Percentiles rank a stretch among this genome's conserved stretches.
phyloP scores from a whole-genome alignment of 2,113 vertebrate genomes.

The Labeo rohita region DNA sequence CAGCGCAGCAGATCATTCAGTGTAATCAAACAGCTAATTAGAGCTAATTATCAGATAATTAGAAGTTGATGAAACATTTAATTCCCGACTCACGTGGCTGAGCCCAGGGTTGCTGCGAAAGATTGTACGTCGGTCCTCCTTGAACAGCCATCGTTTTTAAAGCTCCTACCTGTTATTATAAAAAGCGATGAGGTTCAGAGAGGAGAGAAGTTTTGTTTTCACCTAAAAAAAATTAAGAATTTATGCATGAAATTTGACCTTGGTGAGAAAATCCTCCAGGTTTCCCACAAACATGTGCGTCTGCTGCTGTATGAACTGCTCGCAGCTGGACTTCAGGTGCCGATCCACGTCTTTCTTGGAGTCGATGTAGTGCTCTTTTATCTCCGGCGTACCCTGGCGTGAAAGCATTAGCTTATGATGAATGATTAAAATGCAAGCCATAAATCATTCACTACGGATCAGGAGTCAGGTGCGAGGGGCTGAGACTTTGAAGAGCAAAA shows the following conservation, averaged over 20 bases:
- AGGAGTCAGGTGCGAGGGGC: conserved; percentile 38
- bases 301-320: conserved; percentile 98
- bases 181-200: no score
- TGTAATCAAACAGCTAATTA: neutral
- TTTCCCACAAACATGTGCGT: conserved; percentile 89
- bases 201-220: no score
- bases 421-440: neutral
- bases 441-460: neutral
- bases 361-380: conserved; percentile 98
- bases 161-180: conserved; percentile 81
- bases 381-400: conserved; percentile 93
- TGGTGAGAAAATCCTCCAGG: conserved; percentile 94
- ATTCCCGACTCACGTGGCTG: conserved; percentile 84
- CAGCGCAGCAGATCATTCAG: neutral
- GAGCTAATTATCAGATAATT: neutral
- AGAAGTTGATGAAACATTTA: neutral
- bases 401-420: neutral
- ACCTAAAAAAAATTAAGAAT: no score
- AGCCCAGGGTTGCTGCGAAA: conserved; percentile 95
- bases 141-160: conserved; percentile 92
- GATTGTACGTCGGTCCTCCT: conserved; percentile 91
- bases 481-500: conserved; percentile 37
- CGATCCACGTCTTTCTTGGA: conserved; percentile 98
- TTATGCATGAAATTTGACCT: conserved; percentile 68
- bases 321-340: conserved; percentile 93